Conservation (phyloP, 2,888 invertebrate genomes). For the Eupithecia subumbrata region DNA sequence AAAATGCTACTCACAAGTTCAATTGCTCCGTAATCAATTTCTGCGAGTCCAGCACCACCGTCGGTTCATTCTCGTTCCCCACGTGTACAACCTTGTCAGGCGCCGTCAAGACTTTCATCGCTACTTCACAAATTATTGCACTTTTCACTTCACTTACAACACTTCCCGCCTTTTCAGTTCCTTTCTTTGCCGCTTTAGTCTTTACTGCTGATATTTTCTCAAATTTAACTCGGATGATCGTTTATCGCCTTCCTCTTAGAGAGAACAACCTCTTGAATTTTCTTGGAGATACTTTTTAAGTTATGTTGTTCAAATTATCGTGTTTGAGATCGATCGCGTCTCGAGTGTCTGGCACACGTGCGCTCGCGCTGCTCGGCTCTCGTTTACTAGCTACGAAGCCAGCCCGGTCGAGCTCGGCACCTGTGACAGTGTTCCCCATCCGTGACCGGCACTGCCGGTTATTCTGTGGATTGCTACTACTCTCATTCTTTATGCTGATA, state of each 20-base stretch:
- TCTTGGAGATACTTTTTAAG: not conserved
- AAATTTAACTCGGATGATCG: not conserved
- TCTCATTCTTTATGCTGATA: not conserved
- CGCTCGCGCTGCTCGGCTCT: conserved; percentile 51
- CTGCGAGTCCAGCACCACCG: conserved; percentile 61
- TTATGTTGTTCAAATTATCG: conserved; percentile 49
- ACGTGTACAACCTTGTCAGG: conserved; percentile 72
- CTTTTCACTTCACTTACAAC: conserved; percentile 36
- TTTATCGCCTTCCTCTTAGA: not conserved
- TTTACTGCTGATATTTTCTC: not conserved
- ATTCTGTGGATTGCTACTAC: conserved; percentile 14
- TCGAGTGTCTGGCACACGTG: conserved; percentile 42
- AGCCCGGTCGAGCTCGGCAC: conserved; percentile 46
- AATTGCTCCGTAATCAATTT: conserved; percentile 74
- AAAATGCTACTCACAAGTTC: conserved; percentile 62
- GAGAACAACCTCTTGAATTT: not conserved
- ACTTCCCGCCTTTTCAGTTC: conserved; percentile 15
- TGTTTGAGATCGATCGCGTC: conserved; percentile 61
- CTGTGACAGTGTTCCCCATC: conserved; percentile 52
- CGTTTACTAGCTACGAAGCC: conserved; percentile 47
- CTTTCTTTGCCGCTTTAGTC: conserved; percentile 7
- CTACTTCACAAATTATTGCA: conserved; percentile 39
- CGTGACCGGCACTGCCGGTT: conserved; percentile 44
- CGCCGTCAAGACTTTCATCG: conserved; percentile 76
- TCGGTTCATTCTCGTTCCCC: conserved; percentile 69